phyloP scores from a whole-genome alignment of 1,140 invertebrate genomes.

The Drosophila aff. region DNA sequence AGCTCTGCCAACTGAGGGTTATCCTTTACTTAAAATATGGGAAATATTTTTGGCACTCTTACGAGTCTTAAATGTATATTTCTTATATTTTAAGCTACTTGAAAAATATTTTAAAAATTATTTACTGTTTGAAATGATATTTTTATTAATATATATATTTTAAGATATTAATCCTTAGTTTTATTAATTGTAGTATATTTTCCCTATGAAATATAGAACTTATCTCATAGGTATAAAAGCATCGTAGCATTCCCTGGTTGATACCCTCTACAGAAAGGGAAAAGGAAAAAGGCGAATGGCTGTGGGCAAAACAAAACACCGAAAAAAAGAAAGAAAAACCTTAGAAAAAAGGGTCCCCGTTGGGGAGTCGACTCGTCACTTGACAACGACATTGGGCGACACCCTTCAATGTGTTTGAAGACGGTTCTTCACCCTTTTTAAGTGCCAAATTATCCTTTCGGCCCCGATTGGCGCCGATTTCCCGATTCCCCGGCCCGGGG shows the following conservation, averaged over 20 bases:
- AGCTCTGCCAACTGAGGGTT: neutral
- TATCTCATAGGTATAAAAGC: no score
- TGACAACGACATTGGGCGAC: slow-evolving; percentile 60
- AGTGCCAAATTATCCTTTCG: slow-evolving; percentile 74
- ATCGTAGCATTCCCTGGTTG: no score
- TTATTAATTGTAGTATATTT: neutral
- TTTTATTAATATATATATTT: no score
- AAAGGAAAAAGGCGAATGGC: neutral
- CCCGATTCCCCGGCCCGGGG: neutral
- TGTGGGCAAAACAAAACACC: neutral
- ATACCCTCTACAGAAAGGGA: slow-evolving; percentile 1
- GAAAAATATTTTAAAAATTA: no score
- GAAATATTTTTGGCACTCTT: neutral
- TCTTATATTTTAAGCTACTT: no score
- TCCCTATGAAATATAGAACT: neutral
- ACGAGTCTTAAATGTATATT: neutral
- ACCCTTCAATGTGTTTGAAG: slow-evolving; percentile 58
- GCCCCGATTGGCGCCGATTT: slow-evolving; percentile 6
- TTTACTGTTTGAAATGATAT: neutral
- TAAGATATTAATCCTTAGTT: neutral
- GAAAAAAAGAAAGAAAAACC: neutral
- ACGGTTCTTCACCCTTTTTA: slow-evolving; percentile 75
- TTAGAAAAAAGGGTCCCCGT: slow-evolving; percentile 11
- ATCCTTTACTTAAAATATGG: neutral
- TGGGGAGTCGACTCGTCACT: slow-evolving; percentile 52